phyloP scores from a whole-genome alignment of 2,113 vertebrate genomes.

The Gymnogyps californianus region DNA sequence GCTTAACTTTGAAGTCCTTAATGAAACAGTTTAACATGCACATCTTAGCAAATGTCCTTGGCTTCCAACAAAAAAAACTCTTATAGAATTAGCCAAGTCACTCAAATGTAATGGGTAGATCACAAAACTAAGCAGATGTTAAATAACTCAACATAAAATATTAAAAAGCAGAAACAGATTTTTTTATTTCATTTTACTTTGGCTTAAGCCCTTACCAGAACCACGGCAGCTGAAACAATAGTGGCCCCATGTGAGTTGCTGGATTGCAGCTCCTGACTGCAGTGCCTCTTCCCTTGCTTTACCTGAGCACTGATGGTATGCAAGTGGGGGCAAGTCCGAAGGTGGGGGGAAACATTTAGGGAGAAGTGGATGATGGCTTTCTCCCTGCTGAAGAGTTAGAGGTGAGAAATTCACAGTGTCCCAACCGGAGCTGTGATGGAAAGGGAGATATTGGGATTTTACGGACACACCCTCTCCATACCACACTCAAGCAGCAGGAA shows the following conservation, averaged over 20 bases:
- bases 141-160: conserved; percentile 53
- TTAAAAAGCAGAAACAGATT: conserved; percentile 5
- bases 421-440: neutral
- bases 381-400: neutral
- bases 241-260: neutral
- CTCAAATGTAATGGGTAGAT: neutral
- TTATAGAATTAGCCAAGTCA: neutral
- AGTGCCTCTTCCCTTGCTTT: neutral
- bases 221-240: neutral
- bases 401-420: neutral
- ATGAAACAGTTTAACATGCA: neutral
- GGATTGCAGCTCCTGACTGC: conserved; percentile 25
- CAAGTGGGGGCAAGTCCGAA: neutral
- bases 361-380: neutral
- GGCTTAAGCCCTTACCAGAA: neutral
- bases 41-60: neutral
- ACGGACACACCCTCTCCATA: neutral
- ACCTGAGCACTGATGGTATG: accelerated
- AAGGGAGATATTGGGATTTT: neutral
- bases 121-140: conserved; percentile 40
- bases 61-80: neutral
- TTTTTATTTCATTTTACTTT: neutral
- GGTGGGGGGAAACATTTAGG: neutral
- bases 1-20: neutral
- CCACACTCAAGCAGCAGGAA: neutral